These are phyloP conservation scores for Hydropsyche tenuis DNA, from an alignment of 1,140 invertebrate species.

Conservation along the genomic window DNA sequence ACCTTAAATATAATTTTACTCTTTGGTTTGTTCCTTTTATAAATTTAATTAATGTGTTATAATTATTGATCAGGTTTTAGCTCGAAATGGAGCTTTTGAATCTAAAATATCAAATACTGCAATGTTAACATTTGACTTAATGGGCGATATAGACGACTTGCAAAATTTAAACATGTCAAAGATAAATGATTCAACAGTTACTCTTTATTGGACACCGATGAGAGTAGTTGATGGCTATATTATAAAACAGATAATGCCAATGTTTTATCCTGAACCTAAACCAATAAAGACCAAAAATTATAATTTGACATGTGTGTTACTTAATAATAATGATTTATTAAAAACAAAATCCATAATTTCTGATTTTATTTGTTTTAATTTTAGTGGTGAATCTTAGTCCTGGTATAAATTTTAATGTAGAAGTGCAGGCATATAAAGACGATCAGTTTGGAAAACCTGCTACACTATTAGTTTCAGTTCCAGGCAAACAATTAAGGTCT, in stretches of 20 bases:
- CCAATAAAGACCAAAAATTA: slow-evolving; percentile 54
- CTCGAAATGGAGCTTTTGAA: slow-evolving; percentile 66
- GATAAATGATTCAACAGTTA: slow-evolving; percentile 62
- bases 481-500: slow-evolving; percentile 64
- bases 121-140: slow-evolving; percentile 67
- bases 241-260: slow-evolving; percentile 60
- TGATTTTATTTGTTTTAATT: slow-evolving; percentile 26
- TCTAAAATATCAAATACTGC: slow-evolving; percentile 66
- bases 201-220: slow-evolving; percentile 68
- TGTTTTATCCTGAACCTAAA: slow-evolving; percentile 62
- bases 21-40: not conserved
- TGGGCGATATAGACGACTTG: slow-evolving; percentile 68
- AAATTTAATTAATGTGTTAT: not conserved
- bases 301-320: slow-evolving; percentile 62
- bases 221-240: slow-evolving; percentile 69
- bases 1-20: slow-evolving; percentile 37
- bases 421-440: slow-evolving; percentile 69
- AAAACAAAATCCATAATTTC: not conserved
- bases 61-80: slow-evolving; percentile 70
- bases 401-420: slow-evolving; percentile 66
- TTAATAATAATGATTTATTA: slow-evolving; percentile 52
- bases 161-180: slow-evolving; percentile 62
- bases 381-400: slow-evolving; percentile 60
- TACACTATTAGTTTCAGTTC: slow-evolving; percentile 61
- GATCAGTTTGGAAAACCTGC: slow-evolving; percentile 65